phyloP scores from a whole-genome alignment of 2,113 vertebrate genomes.

The Columba livia region DNA sequence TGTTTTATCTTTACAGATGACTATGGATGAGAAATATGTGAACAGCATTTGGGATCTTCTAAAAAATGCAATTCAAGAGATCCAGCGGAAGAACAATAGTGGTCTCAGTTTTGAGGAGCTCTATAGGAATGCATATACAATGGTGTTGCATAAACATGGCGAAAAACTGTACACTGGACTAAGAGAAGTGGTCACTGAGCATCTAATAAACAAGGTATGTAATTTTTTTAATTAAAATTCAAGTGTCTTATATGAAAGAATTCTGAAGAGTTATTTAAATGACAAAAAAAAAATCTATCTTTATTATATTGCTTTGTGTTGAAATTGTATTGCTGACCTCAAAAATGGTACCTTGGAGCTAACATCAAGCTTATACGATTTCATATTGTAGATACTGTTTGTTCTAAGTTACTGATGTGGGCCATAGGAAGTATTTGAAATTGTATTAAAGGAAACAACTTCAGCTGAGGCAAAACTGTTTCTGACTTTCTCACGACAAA shows the following conservation, averaged over 20 bases:
- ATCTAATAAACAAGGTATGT: conserved; percentile 98
- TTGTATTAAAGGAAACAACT: not conserved
- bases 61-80: conserved; percentile 99
- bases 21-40: conserved; percentile 99
- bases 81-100: conserved; percentile 99
- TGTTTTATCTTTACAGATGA: conserved; percentile 86
- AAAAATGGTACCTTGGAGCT: not conserved
- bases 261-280: not conserved
- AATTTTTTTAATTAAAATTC: not conserved
- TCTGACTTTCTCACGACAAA: not conserved
- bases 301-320: not conserved
- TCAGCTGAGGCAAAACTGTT: not conserved
- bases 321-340: not conserved
- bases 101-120: conserved; percentile 99
- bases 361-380: not conserved
- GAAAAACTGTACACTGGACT: conserved; percentile 99
- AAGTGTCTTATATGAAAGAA: not conserved
- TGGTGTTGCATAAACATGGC: conserved; percentile 99
- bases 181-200: conserved; percentile 97
- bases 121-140: conserved; percentile 98
- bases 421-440: not conserved
- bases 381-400: not conserved
- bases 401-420: not conserved
- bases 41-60: conserved; percentile 99
- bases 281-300: not conserved